A percentile compares a stretch with the other conserved stretches of the same genome.
phyloP scores from a whole-genome alignment of 2,113 vertebrate genomes.

The Todiramphus chloris region DNA sequence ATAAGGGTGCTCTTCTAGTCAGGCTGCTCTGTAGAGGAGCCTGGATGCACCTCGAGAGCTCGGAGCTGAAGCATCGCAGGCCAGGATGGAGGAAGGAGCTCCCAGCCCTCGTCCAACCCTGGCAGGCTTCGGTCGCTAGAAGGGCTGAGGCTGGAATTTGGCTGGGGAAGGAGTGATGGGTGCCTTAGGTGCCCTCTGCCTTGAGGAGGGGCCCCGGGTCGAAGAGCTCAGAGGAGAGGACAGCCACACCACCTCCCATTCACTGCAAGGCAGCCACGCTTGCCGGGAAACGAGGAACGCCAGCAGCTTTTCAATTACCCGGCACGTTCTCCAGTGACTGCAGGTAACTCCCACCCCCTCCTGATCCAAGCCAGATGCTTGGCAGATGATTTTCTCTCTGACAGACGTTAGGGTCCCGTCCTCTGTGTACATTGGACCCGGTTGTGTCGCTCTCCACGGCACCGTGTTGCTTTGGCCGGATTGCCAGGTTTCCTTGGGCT shows the following conservation, averaged over 20 bases:
- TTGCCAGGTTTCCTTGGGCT: neutral
- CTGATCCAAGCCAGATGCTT: slow-evolving; percentile 7
- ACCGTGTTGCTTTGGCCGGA: rapidly evolving
- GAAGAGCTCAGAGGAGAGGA: neutral
- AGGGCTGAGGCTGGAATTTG: neutral
- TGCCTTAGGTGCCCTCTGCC: rapidly evolving
- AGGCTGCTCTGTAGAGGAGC: neutral
- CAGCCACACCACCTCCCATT: neutral
- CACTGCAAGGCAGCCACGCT: neutral
- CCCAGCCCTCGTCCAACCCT: neutral
- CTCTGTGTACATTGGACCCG: neutral
- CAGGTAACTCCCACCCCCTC: neutral
- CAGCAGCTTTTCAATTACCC: neutral
- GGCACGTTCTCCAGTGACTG: neutral
- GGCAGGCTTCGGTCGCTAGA: neutral
- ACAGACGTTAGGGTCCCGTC: neutral
- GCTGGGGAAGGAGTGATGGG: neutral
- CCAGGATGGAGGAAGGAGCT: neutral
- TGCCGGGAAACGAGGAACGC: neutral
- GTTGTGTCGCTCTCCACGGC: neutral
- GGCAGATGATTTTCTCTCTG: neutral
- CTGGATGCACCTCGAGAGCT: neutral
- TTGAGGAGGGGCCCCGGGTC: rapidly evolving
- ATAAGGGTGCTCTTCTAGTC: neutral
- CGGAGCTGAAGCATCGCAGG: rapidly evolving